Evolutionary conservation across 2,888 invertebrate species (phyloP).

Genomic region (Incurvaria masculella): DNA sequence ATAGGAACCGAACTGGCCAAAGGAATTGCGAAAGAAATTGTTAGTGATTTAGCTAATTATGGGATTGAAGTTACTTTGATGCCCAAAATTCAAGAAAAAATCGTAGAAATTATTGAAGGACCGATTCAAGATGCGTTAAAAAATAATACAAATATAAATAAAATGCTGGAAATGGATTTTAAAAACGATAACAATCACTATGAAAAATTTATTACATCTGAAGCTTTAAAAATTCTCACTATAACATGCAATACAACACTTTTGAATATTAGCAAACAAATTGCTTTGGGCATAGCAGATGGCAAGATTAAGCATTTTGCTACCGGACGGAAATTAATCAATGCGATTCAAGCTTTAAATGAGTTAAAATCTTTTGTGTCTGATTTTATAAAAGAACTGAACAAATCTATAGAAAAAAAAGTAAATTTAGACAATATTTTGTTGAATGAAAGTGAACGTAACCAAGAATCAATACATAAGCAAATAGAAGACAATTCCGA

Average conservation of each 20-base stretch:
- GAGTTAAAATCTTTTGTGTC: background rate
- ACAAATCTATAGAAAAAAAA: background rate
- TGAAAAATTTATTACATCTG: conserved; percentile 9
- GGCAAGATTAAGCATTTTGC: background rate
- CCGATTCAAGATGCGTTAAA: conserved; percentile 8
- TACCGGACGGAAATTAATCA: background rate
- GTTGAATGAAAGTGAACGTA: background rate
- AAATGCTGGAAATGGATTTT: conserved; percentile 9
- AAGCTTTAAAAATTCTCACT: background rate
- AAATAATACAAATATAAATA: conserved; percentile 7
- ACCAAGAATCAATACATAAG: background rate
- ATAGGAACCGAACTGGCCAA: conserved; percentile 11
- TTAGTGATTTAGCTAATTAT: conserved; percentile 10
- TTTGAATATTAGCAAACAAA: conserved; percentile 4
- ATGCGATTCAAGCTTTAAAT: background rate
- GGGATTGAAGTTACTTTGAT: conserved; percentile 11
- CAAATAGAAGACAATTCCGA: too few relatives aligned
- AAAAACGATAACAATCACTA: conserved; percentile 9
- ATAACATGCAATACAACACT: background rate
- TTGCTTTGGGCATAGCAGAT: conserved; percentile 5
- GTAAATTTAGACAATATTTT: background rate
- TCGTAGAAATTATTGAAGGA: conserved; percentile 9
- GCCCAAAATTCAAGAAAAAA: conserved; percentile 9
- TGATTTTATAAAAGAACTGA: background rate
- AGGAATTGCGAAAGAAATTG: conserved; percentile 12